Base-by-base conservation (phyloP, 2,888 invertebrate genomes). In the Tinea pellionella region DNA sequence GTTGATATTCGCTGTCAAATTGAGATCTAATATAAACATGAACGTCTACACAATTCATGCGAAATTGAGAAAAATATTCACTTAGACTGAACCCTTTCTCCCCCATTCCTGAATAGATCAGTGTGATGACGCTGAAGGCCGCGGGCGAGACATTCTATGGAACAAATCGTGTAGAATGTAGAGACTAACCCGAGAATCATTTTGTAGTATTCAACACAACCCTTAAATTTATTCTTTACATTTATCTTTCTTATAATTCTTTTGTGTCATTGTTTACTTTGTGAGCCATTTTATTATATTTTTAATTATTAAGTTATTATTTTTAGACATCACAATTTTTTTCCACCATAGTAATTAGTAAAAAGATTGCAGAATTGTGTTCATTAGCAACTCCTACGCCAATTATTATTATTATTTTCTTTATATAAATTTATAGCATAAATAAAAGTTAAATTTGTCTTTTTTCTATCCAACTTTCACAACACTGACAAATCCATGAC, bases 31-130 rank as follows among this genome's bases (percentile, higher is more conserved):
- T 47, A 47, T 47, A 47, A 47, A 47, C 47, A 47, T 47, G 47
- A 47, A 16, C 47, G 47, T 47, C 15, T 41, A n/a, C 41, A 6
- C 41, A 41, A n/a, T 47, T 2, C 8, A 47, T n/a, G 15, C 47
- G 55, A 67, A 68, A 67, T 68, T 66, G 67, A 63, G 66, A 69
- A 72, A 75, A 75, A 77, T 77, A 78, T 77, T 75, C 75, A 74
- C 72, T 75, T 73, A 73, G 66, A 64, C 63, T 59, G 65, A 64
- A 63, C 65, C 69, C 68, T 65, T 63, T 55, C 18, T 18, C 16
- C n/a, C 55, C 24, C 51, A 18, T 16, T 11, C 19, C 13, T 47
- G 15, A 15, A 47, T 47, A 47, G n/a, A 47, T 47, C 15, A 15
- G 3, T 16, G 47, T 47, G 47, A 47, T 47, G 47, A 47, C 15